Conservation (phyloP, 2,888 invertebrate genomes). For the Podabrus alpinus region DNA sequence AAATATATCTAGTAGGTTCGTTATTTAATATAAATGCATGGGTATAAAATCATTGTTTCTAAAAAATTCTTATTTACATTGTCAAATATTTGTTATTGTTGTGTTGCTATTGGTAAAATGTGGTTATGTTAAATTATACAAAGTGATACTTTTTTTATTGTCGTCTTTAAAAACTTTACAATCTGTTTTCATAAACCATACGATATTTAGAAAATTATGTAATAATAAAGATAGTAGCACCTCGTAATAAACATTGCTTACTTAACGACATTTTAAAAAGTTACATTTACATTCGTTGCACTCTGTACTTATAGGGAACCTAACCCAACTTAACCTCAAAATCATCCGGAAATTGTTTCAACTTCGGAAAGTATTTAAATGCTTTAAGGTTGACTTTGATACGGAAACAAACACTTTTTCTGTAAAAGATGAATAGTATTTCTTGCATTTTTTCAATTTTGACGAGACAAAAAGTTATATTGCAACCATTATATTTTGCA, state of each 20-base stretch:
- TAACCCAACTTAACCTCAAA: neutral
- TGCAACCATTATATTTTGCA: neutral
- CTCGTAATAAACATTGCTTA: no score
- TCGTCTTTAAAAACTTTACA: neutral
- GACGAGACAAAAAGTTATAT: neutral
- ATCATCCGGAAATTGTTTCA: neutral
- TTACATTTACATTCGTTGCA: neutral
- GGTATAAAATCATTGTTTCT: neutral
- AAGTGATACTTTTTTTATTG: neutral
- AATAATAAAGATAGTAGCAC: no score
- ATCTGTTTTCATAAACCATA: neutral
- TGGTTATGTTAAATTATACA: neutral
- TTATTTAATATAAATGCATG: neutral
- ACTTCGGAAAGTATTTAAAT: neutral
- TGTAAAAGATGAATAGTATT: neutral
- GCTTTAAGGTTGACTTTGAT: neutral
- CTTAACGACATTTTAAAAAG: no score
- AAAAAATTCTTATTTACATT: neutral
- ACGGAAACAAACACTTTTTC: neutral
- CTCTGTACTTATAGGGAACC: neutral
- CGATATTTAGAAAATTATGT: no score
- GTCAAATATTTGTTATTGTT: slow-evolving; percentile 7
- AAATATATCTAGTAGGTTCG: neutral
- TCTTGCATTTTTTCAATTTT: neutral
- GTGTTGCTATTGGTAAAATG: neutral